These are phyloP conservation scores for Danio aesculapii DNA, from an alignment of 2,797 vertebrate species.

Conservation along the genomic window DNA sequence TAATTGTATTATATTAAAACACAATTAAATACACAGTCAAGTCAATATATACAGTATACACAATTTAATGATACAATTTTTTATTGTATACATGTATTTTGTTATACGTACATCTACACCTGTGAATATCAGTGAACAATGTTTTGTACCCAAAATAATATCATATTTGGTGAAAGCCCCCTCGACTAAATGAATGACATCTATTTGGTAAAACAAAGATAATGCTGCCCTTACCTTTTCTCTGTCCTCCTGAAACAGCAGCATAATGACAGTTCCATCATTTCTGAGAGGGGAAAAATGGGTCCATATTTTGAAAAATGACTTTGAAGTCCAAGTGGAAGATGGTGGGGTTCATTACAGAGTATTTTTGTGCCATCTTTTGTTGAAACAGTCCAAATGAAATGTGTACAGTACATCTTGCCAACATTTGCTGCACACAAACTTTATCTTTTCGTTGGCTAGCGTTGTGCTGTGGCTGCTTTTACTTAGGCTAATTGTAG, in stretches of 20 bases:
- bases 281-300: slow-evolving; percentile 46
- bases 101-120: background rate
- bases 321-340: slow-evolving; percentile 57
- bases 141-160: slow-evolving; percentile 14
- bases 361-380: slow-evolving; percentile 37
- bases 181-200: slow-evolving; percentile 24
- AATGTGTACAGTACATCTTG: slow-evolving; percentile 20
- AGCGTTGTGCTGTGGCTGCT: background rate
- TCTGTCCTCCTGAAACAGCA: slow-evolving; percentile 20
- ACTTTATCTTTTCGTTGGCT: slow-evolving; percentile 28
- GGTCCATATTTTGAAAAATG: slow-evolving; percentile 17
- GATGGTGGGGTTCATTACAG: slow-evolving; percentile 46
- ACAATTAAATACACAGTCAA: too few relatives aligned
- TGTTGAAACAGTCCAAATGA: slow-evolving; percentile 32
- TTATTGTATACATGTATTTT: background rate
- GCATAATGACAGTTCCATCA: slow-evolving; percentile 21
- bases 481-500: background rate
- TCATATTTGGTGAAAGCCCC: slow-evolving; percentile 21
- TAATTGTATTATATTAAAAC: too few relatives aligned
- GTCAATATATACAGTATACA: background rate
- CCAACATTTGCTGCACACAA: slow-evolving; percentile 29
- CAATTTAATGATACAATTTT: background rate
- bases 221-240: slow-evolving; percentile 39
- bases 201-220: slow-evolving; percentile 44
- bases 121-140: background rate